Percentiles rank a stretch among this genome's conserved stretches.
Conservation (phyloP, 2,113 vertebrate genomes). For the Sceloporus undulatus region DNA sequence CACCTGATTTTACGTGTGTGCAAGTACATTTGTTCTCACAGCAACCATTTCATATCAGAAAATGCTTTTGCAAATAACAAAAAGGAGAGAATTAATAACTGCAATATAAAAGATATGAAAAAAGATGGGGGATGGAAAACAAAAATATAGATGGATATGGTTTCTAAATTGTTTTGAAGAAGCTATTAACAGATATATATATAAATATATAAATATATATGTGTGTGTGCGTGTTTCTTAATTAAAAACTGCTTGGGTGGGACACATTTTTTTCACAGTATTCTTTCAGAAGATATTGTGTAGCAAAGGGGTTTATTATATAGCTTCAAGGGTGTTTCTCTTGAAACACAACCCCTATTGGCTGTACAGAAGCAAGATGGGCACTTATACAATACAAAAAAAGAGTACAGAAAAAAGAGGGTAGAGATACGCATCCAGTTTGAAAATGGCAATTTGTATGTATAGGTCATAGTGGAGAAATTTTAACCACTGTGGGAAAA, state of each 20-base stretch:
- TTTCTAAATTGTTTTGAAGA: not conserved
- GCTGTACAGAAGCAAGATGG: not conserved
- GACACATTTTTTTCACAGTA: not conserved
- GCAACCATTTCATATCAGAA: not conserved
- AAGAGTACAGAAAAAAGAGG: not conserved
- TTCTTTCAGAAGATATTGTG: too few species aligned
- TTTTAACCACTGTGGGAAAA: not conserved
- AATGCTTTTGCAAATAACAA: not conserved
- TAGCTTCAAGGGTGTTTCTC: too few species aligned
- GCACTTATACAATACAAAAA: not conserved
- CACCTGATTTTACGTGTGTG: not conserved
- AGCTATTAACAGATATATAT: not conserved
- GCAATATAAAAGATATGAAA: not conserved
- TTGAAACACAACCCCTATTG: too few species aligned
- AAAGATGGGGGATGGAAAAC: not conserved
- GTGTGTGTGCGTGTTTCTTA: too few species aligned
- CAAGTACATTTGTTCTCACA: slow-evolving; percentile 1
- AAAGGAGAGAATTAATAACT: not conserved
- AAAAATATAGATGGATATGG: not conserved
- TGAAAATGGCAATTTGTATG: not conserved
- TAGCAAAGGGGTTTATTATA: too few species aligned
- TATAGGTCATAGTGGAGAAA: not conserved
- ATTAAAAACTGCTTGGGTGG: not conserved
- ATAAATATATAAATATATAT: too few species aligned
- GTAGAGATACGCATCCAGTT: not conserved